phyloP scores from a whole-genome alignment of 2,113 vertebrate genomes.

The Psittacara wagleri region DNA sequence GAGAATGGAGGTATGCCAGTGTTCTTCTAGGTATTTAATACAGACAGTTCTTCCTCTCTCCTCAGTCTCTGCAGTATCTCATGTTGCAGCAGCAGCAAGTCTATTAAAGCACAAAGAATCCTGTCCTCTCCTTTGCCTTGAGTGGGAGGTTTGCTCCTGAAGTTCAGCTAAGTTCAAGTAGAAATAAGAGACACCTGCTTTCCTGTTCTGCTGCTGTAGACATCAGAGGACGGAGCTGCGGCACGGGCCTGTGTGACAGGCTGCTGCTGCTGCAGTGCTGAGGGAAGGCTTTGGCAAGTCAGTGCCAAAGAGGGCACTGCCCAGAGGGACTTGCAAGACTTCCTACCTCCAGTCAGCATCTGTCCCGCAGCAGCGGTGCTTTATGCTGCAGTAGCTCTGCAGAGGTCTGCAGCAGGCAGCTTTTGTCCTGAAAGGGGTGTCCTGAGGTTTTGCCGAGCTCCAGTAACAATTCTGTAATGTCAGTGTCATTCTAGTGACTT shows the following conservation, averaged over 20 bases:
- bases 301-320: neutral
- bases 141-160: neutral
- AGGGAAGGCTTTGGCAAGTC: neutral
- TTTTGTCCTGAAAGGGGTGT: accelerated
- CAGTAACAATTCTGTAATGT: neutral
- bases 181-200: neutral
- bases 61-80: neutral
- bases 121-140: neutral
- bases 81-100: neutral
- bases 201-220: neutral
- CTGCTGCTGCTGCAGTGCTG: neutral
- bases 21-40: neutral
- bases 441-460: neutral
- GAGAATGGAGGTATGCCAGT: neutral
- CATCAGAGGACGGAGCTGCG: neutral
- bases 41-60: neutral
- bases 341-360: neutral
- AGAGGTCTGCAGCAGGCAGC: neutral
- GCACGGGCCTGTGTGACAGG: neutral
- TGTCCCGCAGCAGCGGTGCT: accelerated
- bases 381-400: neutral
- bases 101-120: neutral
- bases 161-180: neutral
- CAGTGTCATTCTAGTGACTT: neutral
- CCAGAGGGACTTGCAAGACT: neutral